Conservation (phyloP, 2,888 invertebrate genomes). For the Ormyrus nitidulus region DNA sequence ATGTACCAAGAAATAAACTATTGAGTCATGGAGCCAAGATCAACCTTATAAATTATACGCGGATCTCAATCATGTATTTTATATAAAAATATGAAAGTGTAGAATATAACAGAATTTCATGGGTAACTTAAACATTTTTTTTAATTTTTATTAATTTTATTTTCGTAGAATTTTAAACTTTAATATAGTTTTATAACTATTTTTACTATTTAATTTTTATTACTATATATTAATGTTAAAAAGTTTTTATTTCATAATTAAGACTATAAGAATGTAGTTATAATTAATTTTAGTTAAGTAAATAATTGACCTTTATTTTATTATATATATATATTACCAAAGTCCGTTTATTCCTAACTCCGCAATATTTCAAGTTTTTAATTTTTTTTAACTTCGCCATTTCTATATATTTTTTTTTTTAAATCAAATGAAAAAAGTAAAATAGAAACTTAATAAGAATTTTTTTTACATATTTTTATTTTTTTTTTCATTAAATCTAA, state of each 20-base stretch:
- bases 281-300: no score
- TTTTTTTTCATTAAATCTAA: constrained; percentile 11
- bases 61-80: constrained; percentile 74
- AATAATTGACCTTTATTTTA: no score
- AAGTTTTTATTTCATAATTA: background rate
- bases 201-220: no score
- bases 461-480: constrained; percentile 11
- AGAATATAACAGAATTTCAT: constrained; percentile 61
- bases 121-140: constrained; percentile 70
- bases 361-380: no score
- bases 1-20: constrained; percentile 56
- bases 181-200: no score
- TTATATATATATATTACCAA: no score
- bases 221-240: background rate
- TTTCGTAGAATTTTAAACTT: background rate
- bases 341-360: no score
- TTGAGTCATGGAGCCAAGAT: constrained; percentile 62
- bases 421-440: no score
- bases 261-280: no score
- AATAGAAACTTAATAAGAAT: background rate
- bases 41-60: constrained; percentile 65
- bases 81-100: constrained; percentile 67
- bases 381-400: no score
- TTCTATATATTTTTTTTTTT: no score
- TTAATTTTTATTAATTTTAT: constrained; percentile 71